Evolutionary conservation across 2,888 invertebrate genomes (phyloP).

Genomic region (Campaea margaritaria): DNA sequence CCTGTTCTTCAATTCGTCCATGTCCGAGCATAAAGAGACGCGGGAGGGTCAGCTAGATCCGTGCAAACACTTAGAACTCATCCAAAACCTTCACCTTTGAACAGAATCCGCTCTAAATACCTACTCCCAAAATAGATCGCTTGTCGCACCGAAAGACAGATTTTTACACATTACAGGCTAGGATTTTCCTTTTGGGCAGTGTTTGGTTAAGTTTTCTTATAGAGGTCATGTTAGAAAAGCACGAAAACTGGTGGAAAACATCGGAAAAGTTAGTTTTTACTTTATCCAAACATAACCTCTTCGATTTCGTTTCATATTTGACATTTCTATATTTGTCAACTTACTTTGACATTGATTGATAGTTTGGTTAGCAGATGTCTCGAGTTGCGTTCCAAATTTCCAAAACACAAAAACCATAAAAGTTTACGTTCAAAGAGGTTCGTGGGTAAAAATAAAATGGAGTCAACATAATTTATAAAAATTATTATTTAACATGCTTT

Average conservation of each 20-base stretch:
- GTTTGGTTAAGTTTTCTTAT: conserved; percentile 34
- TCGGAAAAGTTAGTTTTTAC: conserved; percentile 52
- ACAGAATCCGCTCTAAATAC: conserved; percentile 75
- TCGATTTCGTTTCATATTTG: conserved; percentile 50
- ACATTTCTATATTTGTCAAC: conserved; percentile 33
- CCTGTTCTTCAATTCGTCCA: conserved; percentile 78
- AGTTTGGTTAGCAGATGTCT: neutral
- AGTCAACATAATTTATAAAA: neutral
- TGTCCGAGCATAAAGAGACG: conserved; percentile 61
- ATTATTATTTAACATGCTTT: neutral
- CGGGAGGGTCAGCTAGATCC: conserved; percentile 59
- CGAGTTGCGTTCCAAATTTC: conserved; percentile 17
- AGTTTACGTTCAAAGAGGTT: too few relatives aligned
- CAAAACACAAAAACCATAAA: neutral
- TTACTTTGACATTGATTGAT: conserved; percentile 47
- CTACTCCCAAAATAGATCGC: conserved; percentile 76
- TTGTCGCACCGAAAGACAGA: conserved; percentile 55
- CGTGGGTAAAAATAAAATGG: neutral
- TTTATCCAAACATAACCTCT: conserved; percentile 70
- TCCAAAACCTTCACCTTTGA: conserved; percentile 81
- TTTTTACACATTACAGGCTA: conserved; percentile 42
- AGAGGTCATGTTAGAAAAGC: conserved; percentile 42
- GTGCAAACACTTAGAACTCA: conserved; percentile 66
- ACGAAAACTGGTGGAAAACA: conserved; percentile 49
- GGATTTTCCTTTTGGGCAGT: conserved; percentile 35